Evolutionary conservation across 2,888 invertebrate species (phyloP).

Genomic region (Silvanus unidentatus): DNA sequence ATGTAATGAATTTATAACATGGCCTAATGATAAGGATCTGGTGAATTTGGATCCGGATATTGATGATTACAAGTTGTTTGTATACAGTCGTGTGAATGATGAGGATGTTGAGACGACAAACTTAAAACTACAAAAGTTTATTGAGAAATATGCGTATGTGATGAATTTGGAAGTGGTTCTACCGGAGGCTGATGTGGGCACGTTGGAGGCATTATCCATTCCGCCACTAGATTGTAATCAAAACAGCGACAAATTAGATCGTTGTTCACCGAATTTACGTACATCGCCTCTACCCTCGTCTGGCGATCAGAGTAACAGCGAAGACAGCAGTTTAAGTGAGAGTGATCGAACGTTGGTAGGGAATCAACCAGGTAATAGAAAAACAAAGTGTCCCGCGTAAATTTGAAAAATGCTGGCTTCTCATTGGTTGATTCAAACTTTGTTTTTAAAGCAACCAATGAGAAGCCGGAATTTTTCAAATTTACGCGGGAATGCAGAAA

Average conservation of each 20-base stretch:
- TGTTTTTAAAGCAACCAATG: no score
- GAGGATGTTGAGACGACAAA: slow-evolving; percentile 48
- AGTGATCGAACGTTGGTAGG: slow-evolving; percentile 62
- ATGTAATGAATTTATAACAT: slow-evolving; percentile 37
- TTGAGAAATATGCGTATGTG: slow-evolving; percentile 56
- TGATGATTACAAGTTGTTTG: slow-evolving; percentile 48
- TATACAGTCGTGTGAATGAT: slow-evolving; percentile 45
- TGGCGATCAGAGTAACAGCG: slow-evolving; percentile 64
- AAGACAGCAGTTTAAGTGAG: slow-evolving; percentile 71
- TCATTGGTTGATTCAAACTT: no score
- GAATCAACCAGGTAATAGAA: slow-evolving; percentile 52
- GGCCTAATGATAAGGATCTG: slow-evolving; percentile 43
- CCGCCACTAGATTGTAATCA: slow-evolving; percentile 47
- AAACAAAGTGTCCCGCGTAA: no score
- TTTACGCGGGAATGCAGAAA: no score
- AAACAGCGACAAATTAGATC: slow-evolving; percentile 30
- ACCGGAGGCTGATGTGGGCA: slow-evolving; percentile 58
- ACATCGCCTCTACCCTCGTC: slow-evolving; percentile 37
- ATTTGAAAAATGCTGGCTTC: no score
- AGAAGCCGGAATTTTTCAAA: no score
- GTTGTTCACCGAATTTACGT: slow-evolving; percentile 34
- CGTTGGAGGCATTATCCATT: slow-evolving; percentile 48
- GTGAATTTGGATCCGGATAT: slow-evolving; percentile 42
- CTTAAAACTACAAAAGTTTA: slow-evolving; percentile 49
- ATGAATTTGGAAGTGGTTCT: slow-evolving; percentile 58